Conservation (phyloP, 2,797 vertebrate genomes). For the Leptodactylus fallax region DNA sequence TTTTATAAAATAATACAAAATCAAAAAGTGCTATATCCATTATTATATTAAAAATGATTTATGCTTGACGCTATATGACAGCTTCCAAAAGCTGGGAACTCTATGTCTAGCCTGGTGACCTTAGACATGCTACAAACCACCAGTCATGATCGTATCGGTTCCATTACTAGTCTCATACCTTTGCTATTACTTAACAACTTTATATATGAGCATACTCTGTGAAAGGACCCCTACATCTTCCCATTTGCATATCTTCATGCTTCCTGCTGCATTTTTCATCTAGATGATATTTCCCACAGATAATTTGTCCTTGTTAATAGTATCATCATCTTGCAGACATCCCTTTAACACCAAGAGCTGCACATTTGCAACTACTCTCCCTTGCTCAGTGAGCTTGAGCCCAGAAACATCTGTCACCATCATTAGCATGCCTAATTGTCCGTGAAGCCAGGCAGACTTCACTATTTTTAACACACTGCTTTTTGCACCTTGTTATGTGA, state of each 20-base stretch:
- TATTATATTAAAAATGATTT: too few relatives aligned
- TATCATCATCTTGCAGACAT: not conserved
- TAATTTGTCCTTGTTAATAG: constrained; percentile 38
- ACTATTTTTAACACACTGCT: constrained; percentile 35
- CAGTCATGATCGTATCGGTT: too few relatives aligned
- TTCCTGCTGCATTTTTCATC: not conserved
- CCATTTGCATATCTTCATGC: not conserved
- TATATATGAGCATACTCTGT: not conserved
- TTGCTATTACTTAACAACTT: not conserved
- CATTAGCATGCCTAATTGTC: constrained; percentile 43
- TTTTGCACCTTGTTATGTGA: constrained; percentile 1
- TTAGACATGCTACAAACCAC: too few relatives aligned
- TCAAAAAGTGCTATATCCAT: not conserved
- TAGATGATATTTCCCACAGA: not conserved
- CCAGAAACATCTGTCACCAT: constrained; percentile 35
- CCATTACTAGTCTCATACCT: too few relatives aligned
- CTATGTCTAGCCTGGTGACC: too few relatives aligned
- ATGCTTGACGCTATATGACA: too few relatives aligned
- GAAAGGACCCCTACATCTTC: not conserved
- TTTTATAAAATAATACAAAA: not conserved
- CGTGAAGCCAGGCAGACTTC: constrained; percentile 4
- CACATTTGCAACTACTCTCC: not conserved
- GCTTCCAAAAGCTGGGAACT: too few relatives aligned
- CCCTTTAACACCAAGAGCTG: constrained; percentile 9
- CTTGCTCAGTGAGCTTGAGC: not conserved